A percentile compares a stretch with the other conserved stretches of the same genome.
Evolutionary conservation across 2,797 vertebrate species (phyloP).

Genomic region (Tachyglossus aculeatus): DNA sequence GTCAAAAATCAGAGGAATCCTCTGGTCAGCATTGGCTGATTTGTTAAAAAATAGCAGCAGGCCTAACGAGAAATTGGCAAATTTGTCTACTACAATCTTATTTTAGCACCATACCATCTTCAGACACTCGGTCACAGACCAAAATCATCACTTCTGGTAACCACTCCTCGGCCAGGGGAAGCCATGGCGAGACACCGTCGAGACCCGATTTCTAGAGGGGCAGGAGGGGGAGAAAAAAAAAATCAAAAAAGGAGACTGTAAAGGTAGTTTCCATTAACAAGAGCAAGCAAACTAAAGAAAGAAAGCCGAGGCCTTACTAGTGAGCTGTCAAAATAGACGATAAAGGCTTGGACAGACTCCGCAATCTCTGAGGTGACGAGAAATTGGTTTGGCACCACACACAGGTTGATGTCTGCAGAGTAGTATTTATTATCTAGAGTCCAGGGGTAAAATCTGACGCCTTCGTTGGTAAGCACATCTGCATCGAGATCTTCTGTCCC

Average conservation of each 20-base stretch:
- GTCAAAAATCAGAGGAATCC: slow-evolving; percentile 12
- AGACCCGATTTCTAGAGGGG: slow-evolving; percentile 85
- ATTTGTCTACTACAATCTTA: fast-evolving
- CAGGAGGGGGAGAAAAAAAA: too few relatives aligned
- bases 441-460: slow-evolving; percentile 92
- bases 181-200: slow-evolving; percentile 85
- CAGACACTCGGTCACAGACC: slow-evolving; percentile 91
- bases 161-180: slow-evolving; percentile 89
- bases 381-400: slow-evolving; percentile 85
- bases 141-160: slow-evolving; percentile 94
- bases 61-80: not conserved
- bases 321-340: slow-evolving; percentile 93
- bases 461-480: slow-evolving; percentile 71
- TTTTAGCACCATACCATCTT: slow-evolving; percentile 79
- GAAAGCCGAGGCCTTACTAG: slow-evolving; percentile 72
- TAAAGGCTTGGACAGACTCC: slow-evolving; percentile 89
- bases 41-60: too few relatives aligned
- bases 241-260: not conserved
- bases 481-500: slow-evolving; percentile 73
- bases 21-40: too few relatives aligned
- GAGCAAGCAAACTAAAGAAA: not conserved
- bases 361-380: slow-evolving; percentile 86
- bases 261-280: not conserved
- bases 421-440: slow-evolving; percentile 99
- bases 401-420: slow-evolving; percentile 89